Percentiles rank a stretch among this genome's conserved stretches.
Conservation (phyloP, 2,888 invertebrate genomes). For the Carpatolechia fugitivella region DNA sequence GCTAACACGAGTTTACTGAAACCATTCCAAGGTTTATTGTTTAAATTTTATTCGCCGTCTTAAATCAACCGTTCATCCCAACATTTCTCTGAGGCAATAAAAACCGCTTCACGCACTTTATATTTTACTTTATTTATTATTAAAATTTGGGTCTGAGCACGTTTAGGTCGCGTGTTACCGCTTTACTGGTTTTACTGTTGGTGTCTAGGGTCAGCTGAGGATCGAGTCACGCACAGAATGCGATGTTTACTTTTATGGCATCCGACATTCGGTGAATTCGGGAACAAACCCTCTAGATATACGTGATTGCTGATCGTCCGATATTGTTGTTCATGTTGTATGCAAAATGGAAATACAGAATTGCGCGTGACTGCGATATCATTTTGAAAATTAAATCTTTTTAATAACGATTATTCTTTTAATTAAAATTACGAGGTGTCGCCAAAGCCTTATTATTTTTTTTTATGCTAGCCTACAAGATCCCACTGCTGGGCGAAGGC, state of each 20-base stretch:
- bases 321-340: neutral
- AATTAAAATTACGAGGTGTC: no score
- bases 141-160: slow-evolving; percentile 32
- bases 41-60: slow-evolving; percentile 1
- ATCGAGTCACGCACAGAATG: slow-evolving; percentile 51
- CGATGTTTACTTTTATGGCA: slow-evolving; percentile 45
- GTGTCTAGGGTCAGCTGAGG: slow-evolving; percentile 28
- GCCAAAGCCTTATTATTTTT: no score
- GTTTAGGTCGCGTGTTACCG: slow-evolving; percentile 34
- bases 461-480: no score
- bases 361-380: no score
- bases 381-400: no score
- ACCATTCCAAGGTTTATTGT: slow-evolving; percentile 4
- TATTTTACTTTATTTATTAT: slow-evolving; percentile 32
- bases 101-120: slow-evolving; percentile 7
- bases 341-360: neutral
- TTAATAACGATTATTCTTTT: no score
- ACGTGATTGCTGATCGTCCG: slow-evolving; percentile 35
- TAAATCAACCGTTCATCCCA: neutral
- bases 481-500: no score
- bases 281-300: slow-evolving; percentile 42
- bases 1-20: neutral
- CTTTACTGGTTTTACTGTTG: slow-evolving; percentile 27
- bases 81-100: slow-evolving; percentile 20
- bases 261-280: slow-evolving; percentile 34